phyloP scores from a whole-genome alignment of 2,888 invertebrate genomes.

The Andrena dorsata region DNA sequence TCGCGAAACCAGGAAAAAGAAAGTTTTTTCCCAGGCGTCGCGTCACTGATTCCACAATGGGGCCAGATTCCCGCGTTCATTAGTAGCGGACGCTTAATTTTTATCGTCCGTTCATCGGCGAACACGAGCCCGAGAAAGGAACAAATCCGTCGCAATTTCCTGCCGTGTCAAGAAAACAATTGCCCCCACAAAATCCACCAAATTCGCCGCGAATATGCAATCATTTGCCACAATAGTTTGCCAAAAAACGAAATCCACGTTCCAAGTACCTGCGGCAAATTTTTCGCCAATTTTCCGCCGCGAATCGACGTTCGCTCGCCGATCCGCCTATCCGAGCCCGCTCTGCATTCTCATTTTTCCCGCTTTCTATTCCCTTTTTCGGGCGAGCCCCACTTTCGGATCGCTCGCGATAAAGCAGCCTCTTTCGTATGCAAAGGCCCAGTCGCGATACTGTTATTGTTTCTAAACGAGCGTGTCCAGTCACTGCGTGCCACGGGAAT shows the following conservation, averaged over 20 bases:
- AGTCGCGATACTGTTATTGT: constrained; percentile 54
- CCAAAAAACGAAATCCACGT: neutral
- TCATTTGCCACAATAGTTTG: constrained; percentile 13
- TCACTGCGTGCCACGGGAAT: constrained; percentile 21
- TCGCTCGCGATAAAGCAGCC: constrained; percentile 53
- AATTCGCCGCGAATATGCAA: neutral
- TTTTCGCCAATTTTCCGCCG: neutral
- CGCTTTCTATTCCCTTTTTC: constrained; percentile 69
- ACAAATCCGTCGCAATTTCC: constrained; percentile 45
- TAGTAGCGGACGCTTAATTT: constrained; percentile 56
- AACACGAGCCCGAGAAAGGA: neutral
- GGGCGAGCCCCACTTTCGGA: constrained; percentile 58
- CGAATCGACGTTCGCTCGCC: neutral
- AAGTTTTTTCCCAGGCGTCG: constrained; percentile 51
- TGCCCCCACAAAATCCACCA: neutral
- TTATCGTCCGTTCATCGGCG: constrained; percentile 39
- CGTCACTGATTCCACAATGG: constrained; percentile 61
- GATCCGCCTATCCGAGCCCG: constrained; percentile 23
- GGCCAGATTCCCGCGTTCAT: constrained; percentile 56
- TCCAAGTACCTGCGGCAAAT: neutral
- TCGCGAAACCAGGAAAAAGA: constrained; percentile 44
- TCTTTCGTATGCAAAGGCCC: constrained; percentile 66
- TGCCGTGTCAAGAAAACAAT: constrained; percentile 13
- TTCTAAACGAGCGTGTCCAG: constrained; percentile 49
- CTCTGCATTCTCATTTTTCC: constrained; percentile 63